Evolutionary conservation across 2,888 invertebrate genomes (phyloP).

Genomic region (Venusia cambrica): DNA sequence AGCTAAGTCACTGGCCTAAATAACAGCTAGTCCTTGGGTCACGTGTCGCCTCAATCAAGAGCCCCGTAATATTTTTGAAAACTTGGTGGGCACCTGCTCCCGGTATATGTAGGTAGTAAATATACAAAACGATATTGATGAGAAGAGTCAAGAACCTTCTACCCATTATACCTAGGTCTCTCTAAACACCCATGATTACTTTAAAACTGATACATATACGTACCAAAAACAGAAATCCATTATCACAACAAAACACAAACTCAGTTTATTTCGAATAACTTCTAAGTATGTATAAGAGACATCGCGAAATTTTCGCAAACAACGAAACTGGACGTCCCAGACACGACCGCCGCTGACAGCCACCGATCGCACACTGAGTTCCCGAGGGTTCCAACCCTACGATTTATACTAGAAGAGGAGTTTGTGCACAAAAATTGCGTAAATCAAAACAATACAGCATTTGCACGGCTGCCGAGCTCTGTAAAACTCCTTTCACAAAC

Average conservation of each 20-base stretch:
- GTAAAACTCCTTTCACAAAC: constrained; percentile 3
- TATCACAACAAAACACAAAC: no score
- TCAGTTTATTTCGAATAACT: constrained; percentile 2
- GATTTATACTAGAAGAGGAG: constrained; percentile 11
- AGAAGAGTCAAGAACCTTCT: no score
- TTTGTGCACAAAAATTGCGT: background rate
- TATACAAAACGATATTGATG: no score
- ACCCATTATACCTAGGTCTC: no score
- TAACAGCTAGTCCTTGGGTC: no score
- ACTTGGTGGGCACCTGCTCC: no score
- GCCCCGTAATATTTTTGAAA: no score
- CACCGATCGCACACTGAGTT: constrained; percentile 17
- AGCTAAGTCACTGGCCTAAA: no score
- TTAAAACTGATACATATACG: no score
- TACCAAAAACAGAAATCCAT: constrained; percentile 6
- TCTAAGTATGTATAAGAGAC: background rate
- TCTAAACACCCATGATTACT: no score
- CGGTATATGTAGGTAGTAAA: no score
- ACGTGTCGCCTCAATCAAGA: no score
- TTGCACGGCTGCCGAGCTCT: constrained; percentile 7
- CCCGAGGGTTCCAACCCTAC: constrained; percentile 6
- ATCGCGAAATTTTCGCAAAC: constrained; percentile 16
- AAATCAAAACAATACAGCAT: constrained; percentile 7
- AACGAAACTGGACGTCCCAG: constrained; percentile 5
- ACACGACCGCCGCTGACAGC: constrained; percentile 1